These are phyloP conservation scores for Corythornis cristatus DNA, from an alignment of 2,113 vertebrate genomes.

Conservation along the genomic window DNA sequence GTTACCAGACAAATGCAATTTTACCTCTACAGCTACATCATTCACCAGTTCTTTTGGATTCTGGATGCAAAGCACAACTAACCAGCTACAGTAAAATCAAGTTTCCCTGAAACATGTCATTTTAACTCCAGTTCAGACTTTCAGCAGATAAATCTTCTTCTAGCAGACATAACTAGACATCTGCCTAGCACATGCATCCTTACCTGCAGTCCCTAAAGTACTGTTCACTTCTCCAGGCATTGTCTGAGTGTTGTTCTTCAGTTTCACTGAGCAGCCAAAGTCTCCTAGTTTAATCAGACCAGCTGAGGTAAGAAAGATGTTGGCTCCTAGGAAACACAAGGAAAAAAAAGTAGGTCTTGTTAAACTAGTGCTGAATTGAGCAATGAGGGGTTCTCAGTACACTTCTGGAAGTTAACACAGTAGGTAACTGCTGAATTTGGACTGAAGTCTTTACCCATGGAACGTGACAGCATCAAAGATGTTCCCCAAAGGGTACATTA, in stretches of 20 bases:
- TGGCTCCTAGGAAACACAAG: slow-evolving; percentile 84
- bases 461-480: background rate
- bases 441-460: background rate
- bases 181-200: background rate
- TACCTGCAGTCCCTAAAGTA: slow-evolving; percentile 96
- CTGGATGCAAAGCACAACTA: background rate
- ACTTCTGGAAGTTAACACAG: background rate
- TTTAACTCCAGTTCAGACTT: background rate
- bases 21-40: background rate
- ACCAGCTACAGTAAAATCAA: background rate
- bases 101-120: background rate
- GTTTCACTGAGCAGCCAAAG: slow-evolving; percentile 97
- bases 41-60: background rate
- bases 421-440: background rate
- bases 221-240: slow-evolving; percentile 99
- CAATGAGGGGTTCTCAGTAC: background rate
- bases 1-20: background rate
- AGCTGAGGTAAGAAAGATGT: slow-evolving; percentile 97
- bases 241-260: slow-evolving; percentile 97
- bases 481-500: background rate
- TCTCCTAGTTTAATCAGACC: slow-evolving; percentile 97
- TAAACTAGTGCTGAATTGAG: background rate
- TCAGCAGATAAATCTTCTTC: background rate
- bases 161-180: background rate
- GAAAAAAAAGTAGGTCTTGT: background rate